Evolutionary conservation across 2,797 vertebrate genomes (phyloP).

Genomic region (Gobio occitaniae): DNA sequence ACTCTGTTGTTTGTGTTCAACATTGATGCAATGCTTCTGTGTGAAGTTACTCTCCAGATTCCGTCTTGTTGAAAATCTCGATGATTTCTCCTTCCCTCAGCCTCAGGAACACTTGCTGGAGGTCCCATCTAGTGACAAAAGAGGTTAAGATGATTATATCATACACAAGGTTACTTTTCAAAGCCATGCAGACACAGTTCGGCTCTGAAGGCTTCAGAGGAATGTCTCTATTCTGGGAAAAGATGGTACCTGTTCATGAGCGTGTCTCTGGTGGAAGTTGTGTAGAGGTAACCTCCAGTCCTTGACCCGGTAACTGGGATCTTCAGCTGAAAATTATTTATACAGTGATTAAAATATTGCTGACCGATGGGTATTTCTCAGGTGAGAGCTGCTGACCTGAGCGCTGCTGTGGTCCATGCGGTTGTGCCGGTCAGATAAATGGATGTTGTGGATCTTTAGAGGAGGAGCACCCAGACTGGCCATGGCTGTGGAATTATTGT

Average conservation of each 20-base stretch:
- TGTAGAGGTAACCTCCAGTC: constrained; percentile 78
- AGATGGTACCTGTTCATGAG: constrained; percentile 69
- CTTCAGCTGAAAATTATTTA: constrained; percentile 79
- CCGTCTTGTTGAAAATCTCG: constrained; percentile 56
- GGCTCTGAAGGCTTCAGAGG: neutral
- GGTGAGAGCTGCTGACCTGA: constrained; percentile 70
- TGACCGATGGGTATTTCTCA: neutral
- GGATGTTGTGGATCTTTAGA: constrained; percentile 83
- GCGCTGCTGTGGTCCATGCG: constrained; percentile 73
- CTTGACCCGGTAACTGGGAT: constrained; percentile 85
- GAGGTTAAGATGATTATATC: neutral
- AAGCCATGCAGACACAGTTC: neutral
- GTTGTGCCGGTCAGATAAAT: constrained; percentile 80
- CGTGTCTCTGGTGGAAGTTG: constrained; percentile 75
- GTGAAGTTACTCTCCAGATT: constrained; percentile 29
- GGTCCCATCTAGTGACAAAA: constrained; percentile 70
- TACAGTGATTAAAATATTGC: neutral
- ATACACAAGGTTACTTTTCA: neutral
- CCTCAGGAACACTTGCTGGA: constrained; percentile 76
- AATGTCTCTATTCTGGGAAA: neutral
- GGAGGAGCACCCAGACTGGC: constrained; percentile 82
- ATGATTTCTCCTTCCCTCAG: constrained; percentile 70
- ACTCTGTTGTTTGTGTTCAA: neutral
- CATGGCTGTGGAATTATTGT: constrained; percentile 75
- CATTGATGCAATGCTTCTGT: neutral